Base-by-base conservation (phyloP, 2,888 invertebrate species). In the Thymelicus sylvestris region DNA sequence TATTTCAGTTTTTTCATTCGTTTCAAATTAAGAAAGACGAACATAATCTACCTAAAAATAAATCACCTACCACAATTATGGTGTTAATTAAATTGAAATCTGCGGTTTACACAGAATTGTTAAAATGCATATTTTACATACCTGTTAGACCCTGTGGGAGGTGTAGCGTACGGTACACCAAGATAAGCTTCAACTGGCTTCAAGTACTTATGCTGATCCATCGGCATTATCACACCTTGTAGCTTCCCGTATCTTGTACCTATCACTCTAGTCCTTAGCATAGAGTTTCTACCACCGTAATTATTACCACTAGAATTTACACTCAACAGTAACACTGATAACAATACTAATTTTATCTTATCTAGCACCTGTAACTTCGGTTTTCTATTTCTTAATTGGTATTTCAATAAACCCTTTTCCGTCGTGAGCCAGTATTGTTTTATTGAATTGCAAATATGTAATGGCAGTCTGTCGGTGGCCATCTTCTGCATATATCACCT, bases 161-260 rank as follows among this genome's bases (percentile, higher is more conserved):
- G 97, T 64, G 97, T 97, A 6, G 98, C 98, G 88, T 98, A 98
- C 7, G 98, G 98, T 52, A 98, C 97, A 13, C 97, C 98, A 64
- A 97, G 94, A 83, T 97, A 98, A 77, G 97, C 96, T 83, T 97
- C 97, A 48, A 97, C 95, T 2, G 97, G 96, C 80, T 96, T 96
- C 79, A 97, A 91, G 85, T 95, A 96, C 76, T 96, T 96, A 89
- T 95, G 96, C 85, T 95, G 96, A 87, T 97, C 97, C 95, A 97
- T 95, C 5, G 97, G 96, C 81, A 96, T 90, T 78, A 97, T 95
- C 61, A 97, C 93, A 4, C 98, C 98, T 85, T 98, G 97, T 73
- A 98, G 92, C 74, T 97, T 96, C 6, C 98, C 98, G 94, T 97
- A 98, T 52, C 97, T 95, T 6, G 98, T 97, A 78, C 96, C 96